Conservation (phyloP, 2,888 invertebrate species). For the Notocelia uddmanniana region DNA sequence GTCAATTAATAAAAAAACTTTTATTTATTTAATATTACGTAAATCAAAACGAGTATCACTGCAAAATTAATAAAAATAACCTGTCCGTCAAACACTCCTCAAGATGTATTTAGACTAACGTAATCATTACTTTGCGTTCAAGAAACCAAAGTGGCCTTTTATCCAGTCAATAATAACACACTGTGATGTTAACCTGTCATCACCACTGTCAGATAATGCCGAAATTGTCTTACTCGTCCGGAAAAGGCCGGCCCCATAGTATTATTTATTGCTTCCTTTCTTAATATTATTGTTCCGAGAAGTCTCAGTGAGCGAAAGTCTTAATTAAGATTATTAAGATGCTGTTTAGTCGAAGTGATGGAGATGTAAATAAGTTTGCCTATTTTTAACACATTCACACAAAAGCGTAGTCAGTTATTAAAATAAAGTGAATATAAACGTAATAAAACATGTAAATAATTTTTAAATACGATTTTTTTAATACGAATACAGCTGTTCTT, state of each 20-base stretch:
- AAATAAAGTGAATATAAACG: neutral
- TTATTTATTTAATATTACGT: neutral
- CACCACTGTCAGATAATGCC: constrained; percentile 30
- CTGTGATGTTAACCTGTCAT: constrained; percentile 29
- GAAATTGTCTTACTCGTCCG: constrained; percentile 65
- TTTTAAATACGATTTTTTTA: too few species aligned
- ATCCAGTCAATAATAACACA: constrained; percentile 10
- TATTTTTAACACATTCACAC: neutral
- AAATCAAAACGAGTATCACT: neutral
- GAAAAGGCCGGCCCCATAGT: constrained; percentile 60
- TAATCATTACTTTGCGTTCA: constrained; percentile 16
- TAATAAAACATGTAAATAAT: neutral
- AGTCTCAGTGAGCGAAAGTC: constrained; percentile 47
- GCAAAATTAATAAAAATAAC: constrained; percentile 14
- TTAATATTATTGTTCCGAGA: constrained; percentile 69
- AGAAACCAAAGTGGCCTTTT: constrained; percentile 12
- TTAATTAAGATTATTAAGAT: constrained; percentile 39
- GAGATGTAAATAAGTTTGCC: neutral
- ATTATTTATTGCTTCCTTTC: constrained; percentile 80
- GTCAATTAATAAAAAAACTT: neutral
- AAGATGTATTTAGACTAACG: neutral
- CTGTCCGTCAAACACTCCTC: neutral
- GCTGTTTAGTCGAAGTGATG: neutral
- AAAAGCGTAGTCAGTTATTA: too few species aligned
- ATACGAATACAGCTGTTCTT: neutral